phyloP scores from a whole-genome alignment of 2,113 vertebrate genomes.

The Rhabdomys dilectus region DNA sequence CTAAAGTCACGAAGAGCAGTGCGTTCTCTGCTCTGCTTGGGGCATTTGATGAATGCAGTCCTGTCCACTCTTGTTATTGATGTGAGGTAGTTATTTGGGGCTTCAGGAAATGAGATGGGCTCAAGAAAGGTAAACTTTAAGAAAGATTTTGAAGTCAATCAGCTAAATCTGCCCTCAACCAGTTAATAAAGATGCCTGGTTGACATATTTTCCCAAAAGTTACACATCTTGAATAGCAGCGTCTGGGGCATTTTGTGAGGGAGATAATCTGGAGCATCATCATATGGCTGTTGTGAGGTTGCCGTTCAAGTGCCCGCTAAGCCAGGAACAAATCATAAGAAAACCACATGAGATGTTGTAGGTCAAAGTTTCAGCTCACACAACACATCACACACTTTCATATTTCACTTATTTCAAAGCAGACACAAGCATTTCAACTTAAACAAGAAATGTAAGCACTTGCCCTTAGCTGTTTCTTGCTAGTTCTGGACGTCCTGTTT shows the following conservation, averaged over 20 bases:
- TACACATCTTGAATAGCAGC: not conserved
- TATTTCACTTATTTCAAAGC: conserved; percentile 6
- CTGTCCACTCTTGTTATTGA: not conserved
- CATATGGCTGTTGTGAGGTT: not conserved
- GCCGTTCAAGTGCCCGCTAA: not conserved
- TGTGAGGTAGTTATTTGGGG: not conserved
- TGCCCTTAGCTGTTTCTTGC: not conserved
- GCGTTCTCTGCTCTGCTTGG: not conserved
- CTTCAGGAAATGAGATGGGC: not conserved
- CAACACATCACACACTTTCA: not conserved
- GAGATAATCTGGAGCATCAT: not conserved
- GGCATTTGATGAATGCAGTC: not conserved
- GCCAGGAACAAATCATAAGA: not conserved
- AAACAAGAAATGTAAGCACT: not conserved
- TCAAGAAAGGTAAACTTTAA: not conserved
- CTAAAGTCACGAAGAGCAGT: not conserved
- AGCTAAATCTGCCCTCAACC: not conserved
- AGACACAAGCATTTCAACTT: not conserved
- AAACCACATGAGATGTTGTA: not conserved
- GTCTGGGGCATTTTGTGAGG: not conserved
- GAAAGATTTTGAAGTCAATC: conserved; percentile 5
- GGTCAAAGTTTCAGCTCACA: not conserved
- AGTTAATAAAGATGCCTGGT: not conserved
- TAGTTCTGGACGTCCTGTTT: conserved; percentile 15
- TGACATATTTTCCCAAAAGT: not conserved